Conservation (phyloP, 1,140 invertebrate genomes). For the Penaeus chinensis region DNA sequence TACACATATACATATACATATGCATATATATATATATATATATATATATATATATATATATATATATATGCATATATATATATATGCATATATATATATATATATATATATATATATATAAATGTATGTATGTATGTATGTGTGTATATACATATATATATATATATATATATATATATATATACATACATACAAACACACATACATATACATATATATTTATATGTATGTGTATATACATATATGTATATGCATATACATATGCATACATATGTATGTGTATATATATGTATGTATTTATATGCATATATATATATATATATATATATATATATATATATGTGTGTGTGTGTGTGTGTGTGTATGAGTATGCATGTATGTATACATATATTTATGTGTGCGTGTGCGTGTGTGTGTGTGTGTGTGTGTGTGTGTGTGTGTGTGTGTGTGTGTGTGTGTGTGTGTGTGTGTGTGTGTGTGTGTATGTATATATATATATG, state of each 20-base stretch:
- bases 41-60: constrained; percentile 34
- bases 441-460: constrained; percentile 23
- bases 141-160: constrained; percentile 29
- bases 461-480: not conserved
- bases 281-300: no score
- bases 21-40: constrained; percentile 36
- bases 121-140: constrained; percentile 1
- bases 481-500: not conserved
- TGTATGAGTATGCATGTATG: no score
- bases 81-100: not conserved
- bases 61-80: not conserved
- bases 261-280: no score
- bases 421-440: not conserved
- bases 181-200: constrained; percentile 19
- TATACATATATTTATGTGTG: no score
- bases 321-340: no score
- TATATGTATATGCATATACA: no score
- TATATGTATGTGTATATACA: no score
- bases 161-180: constrained; percentile 39
- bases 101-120: not conserved
- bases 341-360: no score
- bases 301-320: no score
- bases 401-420: not conserved
- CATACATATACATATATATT: constrained; percentile 9
- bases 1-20: constrained; percentile 29